Conservation (phyloP, 2,113 vertebrate genomes). For the Lichenostomus cassidix region DNA sequence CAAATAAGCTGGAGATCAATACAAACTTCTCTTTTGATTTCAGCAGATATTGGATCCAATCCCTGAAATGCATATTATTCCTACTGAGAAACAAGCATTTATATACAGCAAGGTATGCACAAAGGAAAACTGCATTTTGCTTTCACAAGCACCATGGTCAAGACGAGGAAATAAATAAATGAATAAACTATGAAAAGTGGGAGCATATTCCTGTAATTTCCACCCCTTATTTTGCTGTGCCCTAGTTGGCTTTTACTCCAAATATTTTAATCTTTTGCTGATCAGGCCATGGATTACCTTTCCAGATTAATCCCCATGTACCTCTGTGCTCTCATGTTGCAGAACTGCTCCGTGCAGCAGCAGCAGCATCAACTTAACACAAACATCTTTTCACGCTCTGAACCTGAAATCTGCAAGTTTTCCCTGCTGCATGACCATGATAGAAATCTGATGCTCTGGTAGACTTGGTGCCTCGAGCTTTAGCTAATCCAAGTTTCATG, state of each 20-base stretch:
- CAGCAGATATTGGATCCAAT: neutral
- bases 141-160: neutral
- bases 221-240: neutral
- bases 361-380: neutral
- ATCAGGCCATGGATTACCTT: neutral
- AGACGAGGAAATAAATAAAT: neutral
- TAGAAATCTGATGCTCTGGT: conserved; percentile 8
- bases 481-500: conserved; percentile 5
- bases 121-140: neutral
- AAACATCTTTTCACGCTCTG: neutral
- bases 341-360: neutral
- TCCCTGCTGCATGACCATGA: neutral
- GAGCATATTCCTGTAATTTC: neutral
- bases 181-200: neutral
- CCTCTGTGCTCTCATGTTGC: neutral
- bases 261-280: conserved; percentile 3
- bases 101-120: neutral
- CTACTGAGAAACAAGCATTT: neutral
- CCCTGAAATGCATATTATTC: neutral
- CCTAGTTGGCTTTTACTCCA: neutral
- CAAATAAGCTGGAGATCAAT: neutral
- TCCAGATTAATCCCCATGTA: neutral
- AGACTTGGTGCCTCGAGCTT: neutral
- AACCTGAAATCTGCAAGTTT: neutral
- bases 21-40: neutral